Base-by-base conservation (phyloP, 2,888 invertebrate species). In the Labia minor region DNA sequence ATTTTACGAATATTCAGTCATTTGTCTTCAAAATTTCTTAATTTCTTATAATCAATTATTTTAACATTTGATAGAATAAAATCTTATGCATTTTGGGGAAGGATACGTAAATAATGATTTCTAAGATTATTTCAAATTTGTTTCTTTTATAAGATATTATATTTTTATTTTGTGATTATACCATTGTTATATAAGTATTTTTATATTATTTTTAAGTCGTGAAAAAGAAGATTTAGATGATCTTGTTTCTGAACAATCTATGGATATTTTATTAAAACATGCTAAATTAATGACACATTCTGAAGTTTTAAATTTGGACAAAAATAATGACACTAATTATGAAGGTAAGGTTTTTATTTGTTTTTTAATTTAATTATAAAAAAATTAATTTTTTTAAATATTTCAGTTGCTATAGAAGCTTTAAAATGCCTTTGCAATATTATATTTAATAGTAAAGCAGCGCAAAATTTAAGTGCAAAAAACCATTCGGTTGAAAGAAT, bases 341-440 rank as follows among this genome's bases (percentile, higher is more conserved):
- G 49, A 49, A 49, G 14, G 49, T 49, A 49, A 8, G 49, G n/a
- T 19, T 64, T 64, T 26, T 26, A 10, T 26, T n/a, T n/a, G n/a
- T n/a, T n/a, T n/a, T n/a, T n/a, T n/a, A n/a, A n/a, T 16, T 37
- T 37, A 26, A 20, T 21, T 33, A 26, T 26, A 6, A 26, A 26
- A n/a, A 26, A 26, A 26, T 26, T 26, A 8, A 26, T 6, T 26
- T n/a, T n/a, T n/a, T n/a, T 26, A 26, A 3, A 26, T 26, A 6
- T 74, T 67, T 79, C 26, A 82, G 84, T 75, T 78, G 84, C 76
- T 80, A 80, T 90, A 4, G 95, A 95, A 78, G 88, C 92, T 0
- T 79, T 91, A 66, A 96, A 95, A 79, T 88, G 93, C 75, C 80
- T 96, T 10, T 94, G 91, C 76, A 97, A 97, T 77, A 80, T 96